Conservation (phyloP, 2,797 vertebrate genomes). For the Myiotriccus ornatus region DNA sequence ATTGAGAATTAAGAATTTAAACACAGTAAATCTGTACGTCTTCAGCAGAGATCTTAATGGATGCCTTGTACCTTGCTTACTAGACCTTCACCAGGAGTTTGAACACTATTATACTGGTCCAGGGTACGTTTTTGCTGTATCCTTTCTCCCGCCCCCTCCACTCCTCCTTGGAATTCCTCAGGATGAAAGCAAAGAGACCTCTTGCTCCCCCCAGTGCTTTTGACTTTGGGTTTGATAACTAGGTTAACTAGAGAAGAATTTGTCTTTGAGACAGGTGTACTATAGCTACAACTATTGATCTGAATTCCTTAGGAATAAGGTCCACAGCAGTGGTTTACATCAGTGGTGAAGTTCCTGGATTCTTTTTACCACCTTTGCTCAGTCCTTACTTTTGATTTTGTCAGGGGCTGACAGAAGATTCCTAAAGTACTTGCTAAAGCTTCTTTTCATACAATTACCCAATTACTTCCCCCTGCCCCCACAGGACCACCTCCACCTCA, state of each 20-base stretch:
- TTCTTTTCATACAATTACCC: neutral
- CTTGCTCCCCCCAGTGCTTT: rapidly evolving
- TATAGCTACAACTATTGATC: neutral
- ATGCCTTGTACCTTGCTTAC: neutral
- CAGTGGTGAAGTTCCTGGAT: neutral
- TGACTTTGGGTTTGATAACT: neutral
- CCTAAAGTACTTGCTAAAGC: neutral
- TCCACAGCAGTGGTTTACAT: rapidly evolving
- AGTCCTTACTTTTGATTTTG: neutral
- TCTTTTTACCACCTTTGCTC: neutral
- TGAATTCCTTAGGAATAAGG: neutral
- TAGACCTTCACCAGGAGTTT: neutral
- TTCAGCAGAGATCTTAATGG: neutral
- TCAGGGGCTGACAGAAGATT: neutral
- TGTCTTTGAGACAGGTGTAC: neutral
- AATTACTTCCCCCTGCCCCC: neutral
- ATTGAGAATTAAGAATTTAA: neutral
- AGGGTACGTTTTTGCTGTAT: neutral
- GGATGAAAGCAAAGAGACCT: neutral
- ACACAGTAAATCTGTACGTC: neutral
- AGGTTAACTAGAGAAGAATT: neutral
- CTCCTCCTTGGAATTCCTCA: neutral
- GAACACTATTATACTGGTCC: neutral
- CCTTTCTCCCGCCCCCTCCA: neutral
- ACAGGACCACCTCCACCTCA: neutral